A percentile compares a stretch with the other conserved stretches of the same genome.
Conservation (phyloP, 2,113 vertebrate genomes). For the Sylvilagus bachmani region DNA sequence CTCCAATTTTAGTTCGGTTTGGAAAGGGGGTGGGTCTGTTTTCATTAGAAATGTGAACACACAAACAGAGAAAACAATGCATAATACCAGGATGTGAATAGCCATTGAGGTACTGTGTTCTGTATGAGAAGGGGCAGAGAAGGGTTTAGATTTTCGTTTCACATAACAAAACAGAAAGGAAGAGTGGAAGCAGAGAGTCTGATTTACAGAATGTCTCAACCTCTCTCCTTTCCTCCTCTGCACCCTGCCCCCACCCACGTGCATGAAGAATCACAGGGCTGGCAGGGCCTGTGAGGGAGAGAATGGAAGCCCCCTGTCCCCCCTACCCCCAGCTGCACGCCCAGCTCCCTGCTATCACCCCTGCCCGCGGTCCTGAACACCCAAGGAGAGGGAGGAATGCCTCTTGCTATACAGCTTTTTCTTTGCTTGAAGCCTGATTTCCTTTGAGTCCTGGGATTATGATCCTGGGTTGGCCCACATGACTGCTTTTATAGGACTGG, state of each 20-base stretch:
- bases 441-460: constrained; percentile 27
- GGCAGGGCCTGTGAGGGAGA: background rate
- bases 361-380: constrained; percentile 22
- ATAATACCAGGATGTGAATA: constrained; percentile 34
- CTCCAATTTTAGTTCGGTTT: constrained; percentile 63
- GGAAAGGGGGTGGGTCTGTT: constrained; percentile 57
- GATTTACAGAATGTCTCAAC: constrained; percentile 23
- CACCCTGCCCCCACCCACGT: background rate
- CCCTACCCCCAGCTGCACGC: background rate
- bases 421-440: constrained; percentile 45
- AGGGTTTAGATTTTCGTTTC: constrained; percentile 61
- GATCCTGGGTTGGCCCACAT: background rate
- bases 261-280: background rate
- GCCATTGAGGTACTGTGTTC: constrained; percentile 41
- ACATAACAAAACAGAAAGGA: background rate
- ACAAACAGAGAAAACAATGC: background rate
- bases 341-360: too few species aligned
- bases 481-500: constrained; percentile 59
- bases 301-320: background rate
- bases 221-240: background rate
- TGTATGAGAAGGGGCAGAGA: constrained; percentile 3
- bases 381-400: background rate
- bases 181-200: constrained; percentile 40
- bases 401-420: background rate
- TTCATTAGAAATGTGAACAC: constrained; percentile 50